Evolutionary conservation across 2,888 invertebrate genomes (phyloP).

Genomic region (Ypsolopha sequella): DNA sequence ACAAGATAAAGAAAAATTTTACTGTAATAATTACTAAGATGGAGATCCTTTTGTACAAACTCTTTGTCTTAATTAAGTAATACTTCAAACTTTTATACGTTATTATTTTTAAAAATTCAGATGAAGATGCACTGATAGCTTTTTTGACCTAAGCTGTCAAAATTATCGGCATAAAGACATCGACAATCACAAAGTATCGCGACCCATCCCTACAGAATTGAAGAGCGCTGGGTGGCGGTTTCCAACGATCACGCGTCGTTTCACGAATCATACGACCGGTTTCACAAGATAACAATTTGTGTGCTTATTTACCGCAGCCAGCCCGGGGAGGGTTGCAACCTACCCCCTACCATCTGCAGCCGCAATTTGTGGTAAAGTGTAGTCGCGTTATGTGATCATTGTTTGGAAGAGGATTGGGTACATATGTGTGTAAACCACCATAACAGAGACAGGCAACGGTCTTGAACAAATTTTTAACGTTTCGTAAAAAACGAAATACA

Average conservation of each 20-base stretch:
- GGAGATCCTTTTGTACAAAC: background rate
- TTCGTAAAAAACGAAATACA: too few species aligned
- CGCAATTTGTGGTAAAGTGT: too few species aligned
- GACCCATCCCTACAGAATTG: conserved; percentile 44
- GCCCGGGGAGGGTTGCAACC: background rate
- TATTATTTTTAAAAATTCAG: background rate
- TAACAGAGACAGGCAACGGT: too few species aligned
- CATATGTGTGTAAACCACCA: too few species aligned
- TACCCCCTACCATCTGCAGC: too few species aligned
- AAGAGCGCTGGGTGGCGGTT: conserved; percentile 53
- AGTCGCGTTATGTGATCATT: too few species aligned
- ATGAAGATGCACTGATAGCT: background rate
- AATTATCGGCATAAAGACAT: conserved; percentile 8
- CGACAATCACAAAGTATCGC: conserved; percentile 8
- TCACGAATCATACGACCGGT: conserved; percentile 67
- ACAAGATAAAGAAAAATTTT: too few species aligned
- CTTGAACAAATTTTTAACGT: too few species aligned
- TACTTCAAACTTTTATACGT: background rate
- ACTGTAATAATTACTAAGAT: background rate
- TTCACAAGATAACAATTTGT: conserved; percentile 71
- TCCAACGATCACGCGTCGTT: conserved; percentile 62
- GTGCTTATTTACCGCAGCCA: conserved; percentile 50
- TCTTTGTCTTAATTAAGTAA: background rate
- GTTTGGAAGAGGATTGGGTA: too few species aligned
- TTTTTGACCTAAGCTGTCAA: background rate